Evolutionary conservation across 1,140 invertebrate species (phyloP), one percentile per base, ranked within the genome.

Genomic region (Bombus pascuorum): DNA sequence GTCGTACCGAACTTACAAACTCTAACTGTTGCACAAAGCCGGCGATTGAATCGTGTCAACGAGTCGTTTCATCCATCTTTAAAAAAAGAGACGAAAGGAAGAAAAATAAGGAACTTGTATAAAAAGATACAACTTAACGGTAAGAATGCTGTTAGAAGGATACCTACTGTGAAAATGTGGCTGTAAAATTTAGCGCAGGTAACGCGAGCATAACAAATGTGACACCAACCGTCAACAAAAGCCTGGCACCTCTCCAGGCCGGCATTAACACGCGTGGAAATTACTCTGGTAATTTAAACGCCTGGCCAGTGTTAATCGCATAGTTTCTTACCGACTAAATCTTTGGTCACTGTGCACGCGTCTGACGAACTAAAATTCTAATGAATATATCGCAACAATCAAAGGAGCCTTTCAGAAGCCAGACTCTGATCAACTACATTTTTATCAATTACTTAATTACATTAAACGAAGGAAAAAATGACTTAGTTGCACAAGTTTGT

Each of bases 151-250:
- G 4, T 39, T 39, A 39, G 22, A 42, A 59, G 39, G 18, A 62
- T 28, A 65, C 62, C 77, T 53, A 57, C 59, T 78, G 12, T 53
- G 32, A 62, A 87, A 59, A 42, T 66, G 72, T 57, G 47, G 5
- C 62, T 42, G n/a, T 66, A n/a, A 80, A 81, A 83, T 86, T 79
- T 70, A 68, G 57, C 84, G 59, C 70, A 65, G 76, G 84, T 87
- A 88, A 83, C 80, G 84, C 47, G 71, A 59, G 73, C 68, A 79
- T 83, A 86, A 89, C 76, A 79, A 89, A 89, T 89, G 81, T 86
- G 84, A 86, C 87, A 89, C 73, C 84, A 76, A 89, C 89, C 80
- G 78, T 86, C 87, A 89, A 89, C 80, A 82, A 89, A 86, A 89
- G 81, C 66, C 70, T 89, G 88, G 87, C 87, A 34, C 39, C 34